Percentiles rank a stretch among this genome's conserved stretches.
These are phyloP conservation scores for Naso thynnoides DNA, from an alignment of 2,797 vertebrate species.

Conservation along the genomic window DNA sequence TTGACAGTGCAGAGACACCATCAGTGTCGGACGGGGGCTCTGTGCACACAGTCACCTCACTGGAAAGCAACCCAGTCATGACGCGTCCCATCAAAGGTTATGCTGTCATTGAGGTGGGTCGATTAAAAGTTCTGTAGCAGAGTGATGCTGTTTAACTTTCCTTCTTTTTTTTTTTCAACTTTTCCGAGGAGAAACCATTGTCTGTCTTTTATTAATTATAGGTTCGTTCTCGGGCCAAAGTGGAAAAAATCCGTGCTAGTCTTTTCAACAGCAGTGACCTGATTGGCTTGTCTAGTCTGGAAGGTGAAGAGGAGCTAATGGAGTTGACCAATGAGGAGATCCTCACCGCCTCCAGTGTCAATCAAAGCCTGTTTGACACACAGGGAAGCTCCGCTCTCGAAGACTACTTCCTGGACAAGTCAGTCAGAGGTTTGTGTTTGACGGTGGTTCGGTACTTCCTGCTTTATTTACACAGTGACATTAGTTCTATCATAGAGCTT, in stretches of 20 bases:
- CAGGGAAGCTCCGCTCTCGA: conserved; percentile 97
- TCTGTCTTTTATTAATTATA: conserved; percentile 57
- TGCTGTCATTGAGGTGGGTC: conserved; percentile 95
- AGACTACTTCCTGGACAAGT: conserved; percentile 97
- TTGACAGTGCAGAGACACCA: conserved; percentile 89
- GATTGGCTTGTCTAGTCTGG: conserved; percentile 96
- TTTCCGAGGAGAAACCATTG: background rate
- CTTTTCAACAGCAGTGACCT: conserved; percentile 98
- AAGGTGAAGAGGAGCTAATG: conserved; percentile 97
- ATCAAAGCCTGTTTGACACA: conserved; percentile 98
- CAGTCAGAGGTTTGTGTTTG: conserved; percentile 89
- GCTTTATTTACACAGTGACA: conserved; percentile 1
- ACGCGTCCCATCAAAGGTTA: conserved; percentile 95
- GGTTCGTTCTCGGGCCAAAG: conserved; percentile 96
- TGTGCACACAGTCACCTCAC: conserved; percentile 91
- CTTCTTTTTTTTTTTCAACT: no score
- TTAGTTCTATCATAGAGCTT: background rate
- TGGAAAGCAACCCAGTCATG: conserved; percentile 88
- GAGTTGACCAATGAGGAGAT: conserved; percentile 99
- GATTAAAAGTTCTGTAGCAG: background rate
- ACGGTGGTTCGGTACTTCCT: conserved; percentile 7
- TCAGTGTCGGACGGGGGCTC: conserved; percentile 91
- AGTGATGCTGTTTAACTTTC: background rate
- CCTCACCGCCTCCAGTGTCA: conserved; percentile 96
- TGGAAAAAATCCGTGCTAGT: conserved; percentile 98